Conservation (phyloP, 2,113 vertebrate species). For the Saccopteryx bilineata region DNA sequence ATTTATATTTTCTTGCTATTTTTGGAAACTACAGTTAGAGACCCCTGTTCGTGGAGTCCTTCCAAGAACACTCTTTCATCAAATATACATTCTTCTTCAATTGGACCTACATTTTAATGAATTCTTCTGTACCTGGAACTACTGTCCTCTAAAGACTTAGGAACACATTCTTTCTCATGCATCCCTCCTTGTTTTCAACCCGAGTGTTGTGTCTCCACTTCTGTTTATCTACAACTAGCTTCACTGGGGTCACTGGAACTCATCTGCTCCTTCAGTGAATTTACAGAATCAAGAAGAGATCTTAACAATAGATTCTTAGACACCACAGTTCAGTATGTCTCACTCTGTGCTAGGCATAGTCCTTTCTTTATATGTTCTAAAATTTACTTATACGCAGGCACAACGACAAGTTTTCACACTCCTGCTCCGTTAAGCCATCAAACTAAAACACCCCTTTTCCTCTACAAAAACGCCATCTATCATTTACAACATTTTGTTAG, state of each 20-base stretch:
- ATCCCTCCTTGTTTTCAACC: not conserved
- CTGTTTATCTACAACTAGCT: not conserved
- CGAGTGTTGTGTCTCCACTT: not conserved
- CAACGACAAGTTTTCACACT: not conserved
- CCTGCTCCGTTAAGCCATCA: not conserved
- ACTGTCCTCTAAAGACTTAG: not conserved
- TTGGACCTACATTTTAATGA: not conserved
- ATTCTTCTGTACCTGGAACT: not conserved
- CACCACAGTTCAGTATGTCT: not conserved
- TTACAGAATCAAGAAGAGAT: not conserved
- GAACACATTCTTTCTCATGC: not conserved
- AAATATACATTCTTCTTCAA: not conserved
- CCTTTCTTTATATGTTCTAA: not conserved
- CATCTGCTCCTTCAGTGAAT: not conserved
- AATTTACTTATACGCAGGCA: not conserved
- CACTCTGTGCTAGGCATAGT: not conserved
- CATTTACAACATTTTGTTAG: not conserved
- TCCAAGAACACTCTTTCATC: conserved; percentile 1
- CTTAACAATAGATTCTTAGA: not conserved
- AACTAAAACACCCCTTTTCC: not conserved
- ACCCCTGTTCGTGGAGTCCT: not conserved
- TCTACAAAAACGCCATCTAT: not conserved
- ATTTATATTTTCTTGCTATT: conserved; percentile 41
- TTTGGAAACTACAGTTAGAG: conserved; percentile 47
- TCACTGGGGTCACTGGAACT: not conserved